A percentile compares a stretch with the other conserved stretches of the same genome.
These are phyloP conservation scores for Mystacides longicornis DNA, from an alignment of 2,888 invertebrate genomes.

Conservation along the genomic window DNA sequence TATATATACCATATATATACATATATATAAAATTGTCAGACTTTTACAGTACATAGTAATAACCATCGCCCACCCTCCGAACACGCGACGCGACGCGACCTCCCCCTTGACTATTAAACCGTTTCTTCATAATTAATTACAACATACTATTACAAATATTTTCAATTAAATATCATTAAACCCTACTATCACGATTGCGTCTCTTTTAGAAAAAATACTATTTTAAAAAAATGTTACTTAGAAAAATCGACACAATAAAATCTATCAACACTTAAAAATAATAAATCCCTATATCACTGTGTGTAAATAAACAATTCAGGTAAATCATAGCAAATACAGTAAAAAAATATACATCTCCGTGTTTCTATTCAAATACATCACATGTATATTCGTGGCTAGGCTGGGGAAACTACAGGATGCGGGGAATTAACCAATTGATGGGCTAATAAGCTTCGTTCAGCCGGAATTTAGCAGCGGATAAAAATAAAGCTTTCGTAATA, in stretches of 20 bases:
- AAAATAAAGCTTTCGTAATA: conserved; percentile 1
- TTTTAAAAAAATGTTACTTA: conserved; percentile 30
- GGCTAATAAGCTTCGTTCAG: too few species aligned
- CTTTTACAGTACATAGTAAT: conserved; percentile 15
- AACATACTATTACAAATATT: conserved; percentile 26
- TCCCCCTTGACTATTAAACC: conserved; percentile 23
- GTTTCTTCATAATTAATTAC: too few species aligned
- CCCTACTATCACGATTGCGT: conserved; percentile 51
- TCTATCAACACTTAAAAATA: conserved; percentile 43
- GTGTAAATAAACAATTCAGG: neutral
- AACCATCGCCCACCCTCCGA: neutral
- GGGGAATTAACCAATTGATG: too few species aligned
- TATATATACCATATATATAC: conserved; percentile 13
- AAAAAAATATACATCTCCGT: conserved; percentile 26
- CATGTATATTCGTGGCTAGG: too few species aligned
- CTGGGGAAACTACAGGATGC: too few species aligned
- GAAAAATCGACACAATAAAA: conserved; percentile 41
- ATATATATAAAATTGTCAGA: conserved; percentile 22
- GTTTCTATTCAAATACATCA: too few species aligned
- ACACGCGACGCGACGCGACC: neutral
- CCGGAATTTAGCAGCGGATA: neutral
- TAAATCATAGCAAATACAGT: neutral
- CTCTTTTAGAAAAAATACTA: conserved; percentile 40
- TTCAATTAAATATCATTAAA: conserved; percentile 31
- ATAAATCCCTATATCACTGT: conserved; percentile 13